Percentiles rank a stretch among this genome's conserved stretches.
These are phyloP conservation scores for Holothuria leucospilota DNA, from an alignment of 53 echinoderm and acorn worm genomes.

Conservation along the genomic window DNA sequence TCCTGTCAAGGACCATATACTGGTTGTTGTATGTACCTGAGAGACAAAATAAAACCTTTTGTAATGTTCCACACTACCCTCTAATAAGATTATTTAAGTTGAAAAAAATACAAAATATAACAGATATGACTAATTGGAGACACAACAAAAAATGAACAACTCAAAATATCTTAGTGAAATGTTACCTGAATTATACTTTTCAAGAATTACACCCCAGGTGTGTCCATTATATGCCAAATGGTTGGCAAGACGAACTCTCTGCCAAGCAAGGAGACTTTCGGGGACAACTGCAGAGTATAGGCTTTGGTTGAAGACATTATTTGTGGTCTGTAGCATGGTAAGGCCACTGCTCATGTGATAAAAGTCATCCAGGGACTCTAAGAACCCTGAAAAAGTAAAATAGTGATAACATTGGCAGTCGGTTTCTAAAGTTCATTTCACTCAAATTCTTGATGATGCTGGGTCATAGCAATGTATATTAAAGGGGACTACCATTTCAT, in stretches of 20 bases:
- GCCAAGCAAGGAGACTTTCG: conserved; percentile 90
- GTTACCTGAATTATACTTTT: conserved; percentile 93
- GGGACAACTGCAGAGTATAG: conserved; percentile 81
- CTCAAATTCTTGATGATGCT: no score
- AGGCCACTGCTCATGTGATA: conserved; percentile 86
- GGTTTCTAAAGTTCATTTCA: no score
- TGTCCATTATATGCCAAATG: conserved; percentile 79
- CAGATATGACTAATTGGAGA: no score
- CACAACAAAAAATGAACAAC: no score
- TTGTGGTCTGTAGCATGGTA: conserved; percentile 94
- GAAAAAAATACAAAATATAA: no score
- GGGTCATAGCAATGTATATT: no score
- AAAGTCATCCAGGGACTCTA: conserved; percentile 95
- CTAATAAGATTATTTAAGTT: no score
- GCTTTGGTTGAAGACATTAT: conserved; percentile 81
- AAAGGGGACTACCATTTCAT: no score
- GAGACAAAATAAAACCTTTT: not conserved
- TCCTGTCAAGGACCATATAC: conserved; percentile 93
- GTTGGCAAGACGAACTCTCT: conserved; percentile 89
- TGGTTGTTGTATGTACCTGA: conserved; percentile 98
- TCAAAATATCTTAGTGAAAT: no score
- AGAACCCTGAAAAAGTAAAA: conserved; percentile 58
- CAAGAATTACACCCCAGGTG: conserved; percentile 77
- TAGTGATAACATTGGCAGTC: not conserved
- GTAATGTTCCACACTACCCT: no score